A percentile compares a stretch with the other conserved stretches of the same genome.
Evolutionary conservation across 35 echinoderm and acorn worm species (phyloP).

Genomic region (Apostichopus parvimensis): DNA sequence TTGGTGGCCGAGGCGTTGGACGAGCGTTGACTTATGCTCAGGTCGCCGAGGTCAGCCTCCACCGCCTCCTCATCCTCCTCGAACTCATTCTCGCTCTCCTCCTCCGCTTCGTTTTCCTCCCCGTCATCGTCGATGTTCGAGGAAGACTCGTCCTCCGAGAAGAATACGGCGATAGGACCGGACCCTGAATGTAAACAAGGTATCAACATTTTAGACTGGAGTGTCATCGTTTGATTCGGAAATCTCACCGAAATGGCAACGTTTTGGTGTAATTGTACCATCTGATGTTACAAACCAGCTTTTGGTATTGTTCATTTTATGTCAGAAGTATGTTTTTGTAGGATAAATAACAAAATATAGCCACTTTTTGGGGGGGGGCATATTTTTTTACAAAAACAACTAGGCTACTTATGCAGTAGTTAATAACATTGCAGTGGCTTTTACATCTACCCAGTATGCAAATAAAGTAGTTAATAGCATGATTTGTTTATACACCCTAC

Average conservation of each 20-base stretch:
- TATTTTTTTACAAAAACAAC: too few species aligned
- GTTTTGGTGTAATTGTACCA: background rate
- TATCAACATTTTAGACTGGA: background rate
- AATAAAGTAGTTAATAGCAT: too few species aligned
- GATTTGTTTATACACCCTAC: too few species aligned
- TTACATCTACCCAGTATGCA: too few species aligned
- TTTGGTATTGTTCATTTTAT: too few species aligned
- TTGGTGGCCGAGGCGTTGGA: slow-evolving; percentile 16
- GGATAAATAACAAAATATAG: too few species aligned
- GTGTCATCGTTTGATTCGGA: background rate
- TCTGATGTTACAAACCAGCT: background rate
- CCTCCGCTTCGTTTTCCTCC: slow-evolving; percentile 79
- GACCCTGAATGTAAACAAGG: slow-evolving; percentile 44
- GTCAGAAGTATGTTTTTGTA: too few species aligned
- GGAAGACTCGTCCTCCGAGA: slow-evolving; percentile 93
- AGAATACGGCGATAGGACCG: slow-evolving; percentile 80
- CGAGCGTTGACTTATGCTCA: slow-evolving; percentile 64
- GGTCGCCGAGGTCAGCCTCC: slow-evolving; percentile 70
- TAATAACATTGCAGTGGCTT: too few species aligned
- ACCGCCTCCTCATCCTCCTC: slow-evolving; percentile 84
- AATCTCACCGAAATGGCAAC: too few species aligned
- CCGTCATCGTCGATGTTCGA: slow-evolving; percentile 79
- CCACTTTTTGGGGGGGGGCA: too few species aligned
- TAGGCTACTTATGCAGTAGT: too few species aligned
- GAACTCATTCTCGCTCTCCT: slow-evolving; percentile 91